These are phyloP conservation scores for Melanitta fusca DNA, from an alignment of 2,797 vertebrate genomes.

Conservation along the genomic window DNA sequence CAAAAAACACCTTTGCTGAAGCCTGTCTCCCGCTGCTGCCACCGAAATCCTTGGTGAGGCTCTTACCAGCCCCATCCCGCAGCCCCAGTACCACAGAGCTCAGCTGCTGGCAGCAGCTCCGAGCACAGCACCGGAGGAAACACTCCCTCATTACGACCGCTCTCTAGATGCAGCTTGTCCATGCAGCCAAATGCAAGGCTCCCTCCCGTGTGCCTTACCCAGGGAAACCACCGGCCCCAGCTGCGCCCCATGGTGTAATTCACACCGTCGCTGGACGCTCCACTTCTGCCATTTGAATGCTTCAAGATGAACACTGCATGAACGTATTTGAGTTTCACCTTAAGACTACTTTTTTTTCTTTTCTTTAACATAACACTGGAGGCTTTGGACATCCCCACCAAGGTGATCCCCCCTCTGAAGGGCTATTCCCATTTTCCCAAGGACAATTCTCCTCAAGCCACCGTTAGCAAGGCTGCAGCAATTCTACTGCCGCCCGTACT, in stretches of 20 bases:
- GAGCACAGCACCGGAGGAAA: fast-evolving
- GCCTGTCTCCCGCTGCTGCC: not conserved
- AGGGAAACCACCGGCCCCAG: fast-evolving
- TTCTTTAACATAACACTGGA: not conserved
- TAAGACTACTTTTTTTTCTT: not conserved
- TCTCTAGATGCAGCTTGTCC: not conserved
- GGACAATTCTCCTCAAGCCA: not conserved
- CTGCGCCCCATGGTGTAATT: fast-evolving
- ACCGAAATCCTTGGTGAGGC: fast-evolving
- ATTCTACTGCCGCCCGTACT: not conserved
- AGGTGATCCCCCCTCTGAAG: not conserved
- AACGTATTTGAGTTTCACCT: not conserved
- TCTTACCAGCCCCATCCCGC: not conserved
- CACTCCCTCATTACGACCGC: fast-evolving
- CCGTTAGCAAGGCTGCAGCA: not conserved
- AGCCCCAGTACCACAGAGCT: not conserved
- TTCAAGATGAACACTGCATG: fast-evolving
- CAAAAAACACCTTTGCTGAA: not conserved
- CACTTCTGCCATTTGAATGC: not conserved
- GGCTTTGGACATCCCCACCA: not conserved
- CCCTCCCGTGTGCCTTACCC: fast-evolving
- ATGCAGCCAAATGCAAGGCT: fast-evolving
- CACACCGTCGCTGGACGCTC: not conserved
- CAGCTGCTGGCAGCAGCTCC: not conserved
- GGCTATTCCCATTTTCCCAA: not conserved